Evolutionary conservation across 2,888 invertebrate genomes (phyloP).

Genomic region (Cheilosia vernalis): DNA sequence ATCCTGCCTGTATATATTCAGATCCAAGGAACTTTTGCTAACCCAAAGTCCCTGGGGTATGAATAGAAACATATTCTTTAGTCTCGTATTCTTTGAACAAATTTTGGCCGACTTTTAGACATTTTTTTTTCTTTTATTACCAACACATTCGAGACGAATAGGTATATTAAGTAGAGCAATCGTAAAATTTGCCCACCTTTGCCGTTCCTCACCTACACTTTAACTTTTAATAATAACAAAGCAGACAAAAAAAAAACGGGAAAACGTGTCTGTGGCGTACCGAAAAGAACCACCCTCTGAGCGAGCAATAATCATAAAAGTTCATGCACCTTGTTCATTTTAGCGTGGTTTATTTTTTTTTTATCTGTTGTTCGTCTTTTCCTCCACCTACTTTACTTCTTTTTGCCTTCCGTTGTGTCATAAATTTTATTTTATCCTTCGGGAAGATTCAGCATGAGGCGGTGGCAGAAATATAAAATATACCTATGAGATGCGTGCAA

Average conservation of each 20-base stretch:
- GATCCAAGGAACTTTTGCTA: background rate
- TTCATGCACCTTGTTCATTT: slow-evolving; percentile 74
- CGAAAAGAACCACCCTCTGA: slow-evolving; percentile 19
- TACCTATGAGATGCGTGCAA: slow-evolving; percentile 65
- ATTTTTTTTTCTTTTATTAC: slow-evolving; percentile 31
- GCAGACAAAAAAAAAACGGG: slow-evolving; percentile 28
- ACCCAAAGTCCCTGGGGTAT: slow-evolving; percentile 46
- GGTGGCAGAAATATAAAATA: slow-evolving; percentile 44
- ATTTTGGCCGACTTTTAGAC: slow-evolving; percentile 58
- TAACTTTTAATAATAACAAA: slow-evolving; percentile 45
- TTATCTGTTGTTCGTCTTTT: background rate
- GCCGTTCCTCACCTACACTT: background rate
- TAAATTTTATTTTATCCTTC: slow-evolving; percentile 54
- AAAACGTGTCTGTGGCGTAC: slow-evolving; percentile 61
- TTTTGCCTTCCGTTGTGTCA: slow-evolving; percentile 36
- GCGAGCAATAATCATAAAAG: slow-evolving; percentile 71
- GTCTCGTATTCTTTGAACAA: slow-evolving; percentile 43
- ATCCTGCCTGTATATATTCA: background rate
- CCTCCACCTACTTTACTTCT: slow-evolving; percentile 20
- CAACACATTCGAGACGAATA: slow-evolving; percentile 57
- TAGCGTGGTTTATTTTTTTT: slow-evolving; percentile 42
- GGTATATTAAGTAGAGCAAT: slow-evolving; percentile 63
- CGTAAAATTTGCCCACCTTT: slow-evolving; percentile 54
- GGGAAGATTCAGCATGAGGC: slow-evolving; percentile 31
- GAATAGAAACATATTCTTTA: slow-evolving; percentile 40